Conservation (phyloP, 2,797 vertebrate species). For the Gila robusta region DNA sequence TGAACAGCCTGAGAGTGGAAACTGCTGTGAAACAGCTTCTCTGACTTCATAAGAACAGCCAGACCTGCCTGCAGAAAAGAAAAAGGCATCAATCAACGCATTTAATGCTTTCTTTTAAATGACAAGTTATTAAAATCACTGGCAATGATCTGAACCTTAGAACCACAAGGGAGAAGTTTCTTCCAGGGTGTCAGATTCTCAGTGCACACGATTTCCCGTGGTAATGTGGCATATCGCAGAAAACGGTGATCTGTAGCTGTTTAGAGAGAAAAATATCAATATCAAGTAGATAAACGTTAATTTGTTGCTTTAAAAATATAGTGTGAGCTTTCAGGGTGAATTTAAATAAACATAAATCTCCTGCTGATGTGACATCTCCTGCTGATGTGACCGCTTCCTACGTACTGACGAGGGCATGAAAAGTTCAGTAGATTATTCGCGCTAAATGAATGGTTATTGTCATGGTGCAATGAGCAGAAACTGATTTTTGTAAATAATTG, state of each 20-base stretch:
- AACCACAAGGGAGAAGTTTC: slow-evolving; percentile 95
- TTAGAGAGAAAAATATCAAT: neutral
- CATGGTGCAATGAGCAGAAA: no score
- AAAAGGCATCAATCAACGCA: neutral
- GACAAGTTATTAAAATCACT: neutral
- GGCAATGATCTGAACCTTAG: slow-evolving; percentile 83
- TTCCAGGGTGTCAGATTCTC: slow-evolving; percentile 99
- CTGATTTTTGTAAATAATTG: no score
- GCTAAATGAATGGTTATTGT: no score
- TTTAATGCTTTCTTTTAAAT: neutral
- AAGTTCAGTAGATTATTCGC: no score
- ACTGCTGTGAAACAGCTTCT: slow-evolving; percentile 96
- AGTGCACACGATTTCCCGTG: slow-evolving; percentile 95
- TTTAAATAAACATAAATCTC: neutral
- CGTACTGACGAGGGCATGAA: no score
- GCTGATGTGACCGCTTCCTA: no score
- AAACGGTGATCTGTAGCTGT: slow-evolving; percentile 90
- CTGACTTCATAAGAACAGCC: slow-evolving; percentile 92
- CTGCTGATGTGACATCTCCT: neutral
- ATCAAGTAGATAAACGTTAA: neutral
- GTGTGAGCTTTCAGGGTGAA: neutral
- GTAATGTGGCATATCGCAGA: slow-evolving; percentile 92
- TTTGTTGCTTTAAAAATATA: neutral
- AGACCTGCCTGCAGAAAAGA: slow-evolving; percentile 85
- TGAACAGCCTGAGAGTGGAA: slow-evolving; percentile 96